Evolutionary conservation across 2,888 invertebrate genomes (phyloP).

Genomic region (Drosophila multiciliata): DNA sequence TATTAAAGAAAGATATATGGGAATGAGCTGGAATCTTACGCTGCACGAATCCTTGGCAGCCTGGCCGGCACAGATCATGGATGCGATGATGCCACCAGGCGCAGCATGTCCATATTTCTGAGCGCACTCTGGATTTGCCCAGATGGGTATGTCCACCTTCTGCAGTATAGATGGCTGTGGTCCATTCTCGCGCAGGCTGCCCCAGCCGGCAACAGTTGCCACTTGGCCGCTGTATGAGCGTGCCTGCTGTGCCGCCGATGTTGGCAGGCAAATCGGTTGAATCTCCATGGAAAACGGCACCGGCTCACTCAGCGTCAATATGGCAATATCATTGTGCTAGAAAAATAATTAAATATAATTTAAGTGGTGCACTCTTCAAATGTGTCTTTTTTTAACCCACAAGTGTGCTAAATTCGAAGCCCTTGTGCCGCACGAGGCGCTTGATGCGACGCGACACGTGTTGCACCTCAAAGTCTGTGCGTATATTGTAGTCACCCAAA

Average conservation of each 20-base stretch:
- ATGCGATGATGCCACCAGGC: slow-evolving; percentile 94
- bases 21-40: slow-evolving; percentile 86
- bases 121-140: slow-evolving; percentile 92
- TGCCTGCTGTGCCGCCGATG: slow-evolving; percentile 78
- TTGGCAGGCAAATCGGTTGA: slow-evolving; percentile 92
- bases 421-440: slow-evolving; percentile 93
- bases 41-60: slow-evolving; percentile 95
- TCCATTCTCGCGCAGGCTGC: slow-evolving; percentile 89
- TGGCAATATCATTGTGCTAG: slow-evolving; percentile 93
- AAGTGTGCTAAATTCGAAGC: slow-evolving; percentile 93
- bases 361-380: background rate
- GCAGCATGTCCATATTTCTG: slow-evolving; percentile 93
- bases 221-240: slow-evolving; percentile 89
- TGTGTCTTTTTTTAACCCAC: slow-evolving; percentile 85
- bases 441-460: slow-evolving; percentile 92
- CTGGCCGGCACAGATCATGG: slow-evolving; percentile 94
- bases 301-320: slow-evolving; percentile 91
- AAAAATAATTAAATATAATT: background rate
- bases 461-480: slow-evolving; percentile 89
- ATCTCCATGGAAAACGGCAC: slow-evolving; percentile 90
- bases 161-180: slow-evolving; percentile 92
- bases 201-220: slow-evolving; percentile 95
- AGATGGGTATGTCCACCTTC: slow-evolving; percentile 93
- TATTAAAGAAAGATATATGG: too few species aligned
- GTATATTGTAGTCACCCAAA: slow-evolving; percentile 93